Percentiles rank a stretch among this genome's conserved stretches.
phyloP scores from a whole-genome alignment of 2,797 vertebrate genomes.

The Brotula barbata region DNA sequence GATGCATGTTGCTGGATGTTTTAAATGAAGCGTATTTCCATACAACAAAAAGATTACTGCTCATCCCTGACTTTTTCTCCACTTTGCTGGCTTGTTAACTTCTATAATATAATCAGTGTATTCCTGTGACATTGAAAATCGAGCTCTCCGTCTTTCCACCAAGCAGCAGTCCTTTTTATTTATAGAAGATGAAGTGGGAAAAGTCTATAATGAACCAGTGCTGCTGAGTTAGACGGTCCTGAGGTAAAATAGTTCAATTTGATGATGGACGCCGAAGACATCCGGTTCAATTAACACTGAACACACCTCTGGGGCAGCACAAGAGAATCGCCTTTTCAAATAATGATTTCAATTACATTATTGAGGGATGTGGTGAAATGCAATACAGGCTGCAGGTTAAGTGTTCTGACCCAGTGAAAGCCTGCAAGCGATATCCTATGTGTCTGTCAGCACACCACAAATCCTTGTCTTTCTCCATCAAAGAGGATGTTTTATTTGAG shows the following conservation, averaged over 20 bases:
- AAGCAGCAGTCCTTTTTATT: conserved; percentile 1
- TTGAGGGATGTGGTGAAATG: conserved; percentile 55
- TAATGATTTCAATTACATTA: conserved; percentile 70
- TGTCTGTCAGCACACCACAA: conserved; percentile 28
- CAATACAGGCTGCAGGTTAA: conserved; percentile 48
- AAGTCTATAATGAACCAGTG: conserved; percentile 1
- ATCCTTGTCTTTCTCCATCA: conserved; percentile 19
- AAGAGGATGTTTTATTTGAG: conserved; percentile 10
- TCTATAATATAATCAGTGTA: no score
- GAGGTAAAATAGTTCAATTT: conserved; percentile 36
- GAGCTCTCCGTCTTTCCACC: conserved; percentile 37
- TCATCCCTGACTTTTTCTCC: conserved; percentile 39
- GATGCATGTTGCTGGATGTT: conserved; percentile 47
- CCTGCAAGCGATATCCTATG: conserved; percentile 29
- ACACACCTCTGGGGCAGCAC: conserved; percentile 53
- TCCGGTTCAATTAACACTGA: conserved; percentile 64
- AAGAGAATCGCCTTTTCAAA: conserved; percentile 53
- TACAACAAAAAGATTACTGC: conserved; percentile 33
- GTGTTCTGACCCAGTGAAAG: conserved; percentile 46
- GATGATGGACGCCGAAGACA: conserved; percentile 59
- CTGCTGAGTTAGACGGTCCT: conserved; percentile 34
- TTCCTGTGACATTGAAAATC: no score
- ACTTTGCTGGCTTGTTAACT: conserved; percentile 38
- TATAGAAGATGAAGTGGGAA: neutral
- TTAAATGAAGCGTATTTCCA: conserved; percentile 58